These are phyloP conservation scores for Portunus trituberculatus DNA, from an alignment of 1,140 invertebrate genomes.

Conservation along the genomic window DNA sequence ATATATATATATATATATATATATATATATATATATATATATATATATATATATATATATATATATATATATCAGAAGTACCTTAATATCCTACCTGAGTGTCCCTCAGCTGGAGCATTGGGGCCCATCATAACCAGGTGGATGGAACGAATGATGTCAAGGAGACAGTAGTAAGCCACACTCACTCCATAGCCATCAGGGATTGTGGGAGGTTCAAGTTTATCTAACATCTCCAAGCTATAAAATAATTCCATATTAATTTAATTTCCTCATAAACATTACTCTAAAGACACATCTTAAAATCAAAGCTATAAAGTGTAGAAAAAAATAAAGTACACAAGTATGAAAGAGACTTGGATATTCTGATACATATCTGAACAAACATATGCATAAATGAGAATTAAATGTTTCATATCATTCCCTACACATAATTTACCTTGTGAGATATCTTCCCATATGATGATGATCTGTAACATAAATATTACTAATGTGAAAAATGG, in stretches of 20 bases:
- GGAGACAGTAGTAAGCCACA: constrained; percentile 93
- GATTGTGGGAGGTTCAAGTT: constrained; percentile 94
- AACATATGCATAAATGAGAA: too few species aligned
- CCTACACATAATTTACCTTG: neutral
- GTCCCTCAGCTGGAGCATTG: constrained; percentile 80
- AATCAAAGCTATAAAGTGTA: too few species aligned
- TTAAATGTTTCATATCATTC: too few species aligned
- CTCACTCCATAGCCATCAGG: constrained; percentile 98
- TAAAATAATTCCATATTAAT: constrained; percentile 72
- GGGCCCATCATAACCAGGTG: constrained; percentile 83
- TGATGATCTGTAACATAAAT: neutral
- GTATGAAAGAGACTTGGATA: too few species aligned
- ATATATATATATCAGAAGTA: neutral
- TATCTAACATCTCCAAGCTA: constrained; percentile 97
- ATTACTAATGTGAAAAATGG: neutral
- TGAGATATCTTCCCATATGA: neutral
- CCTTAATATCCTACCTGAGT: constrained; percentile 48
- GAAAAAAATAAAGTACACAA: too few species aligned
- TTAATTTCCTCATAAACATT: too few species aligned
- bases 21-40: constrained; percentile 5
- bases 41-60: constrained; percentile 19
- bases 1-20: neutral
- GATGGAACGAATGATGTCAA: constrained; percentile 93
- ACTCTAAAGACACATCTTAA: too few species aligned
- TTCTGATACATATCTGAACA: too few species aligned